Evolutionary conservation across 2,113 vertebrate genomes (phyloP).

Genomic region (Hucho hucho): DNA sequence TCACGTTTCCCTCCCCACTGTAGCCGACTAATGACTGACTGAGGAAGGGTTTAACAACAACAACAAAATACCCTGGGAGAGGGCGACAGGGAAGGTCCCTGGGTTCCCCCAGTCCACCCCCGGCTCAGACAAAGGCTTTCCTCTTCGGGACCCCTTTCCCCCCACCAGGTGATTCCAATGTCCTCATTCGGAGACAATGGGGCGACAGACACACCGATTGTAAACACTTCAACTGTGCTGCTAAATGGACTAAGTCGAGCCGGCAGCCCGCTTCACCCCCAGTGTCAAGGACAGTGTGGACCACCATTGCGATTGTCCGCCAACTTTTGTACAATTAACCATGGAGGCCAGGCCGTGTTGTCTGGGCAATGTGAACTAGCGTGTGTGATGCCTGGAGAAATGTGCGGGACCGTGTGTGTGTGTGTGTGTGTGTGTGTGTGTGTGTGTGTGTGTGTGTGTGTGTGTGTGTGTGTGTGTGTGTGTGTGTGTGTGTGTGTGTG

Average conservation of each 20-base stretch:
- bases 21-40: constrained; percentile 86
- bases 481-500: too few species aligned
- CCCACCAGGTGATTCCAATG: constrained; percentile 87
- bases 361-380: constrained; percentile 2
- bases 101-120: constrained; percentile 60
- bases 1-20: constrained; percentile 76
- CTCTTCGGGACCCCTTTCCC: constrained; percentile 80
- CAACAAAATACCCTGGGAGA: constrained; percentile 58
- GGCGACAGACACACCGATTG: constrained; percentile 75
- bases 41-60: constrained; percentile 79
- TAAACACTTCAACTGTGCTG: constrained; percentile 66
- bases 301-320: constrained; percentile 33
- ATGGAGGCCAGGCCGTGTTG: constrained; percentile 2
- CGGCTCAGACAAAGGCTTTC: constrained; percentile 82
- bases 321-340: constrained; percentile 43
- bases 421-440: too few species aligned
- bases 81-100: constrained; percentile 35
- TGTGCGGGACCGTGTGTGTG: too few species aligned
- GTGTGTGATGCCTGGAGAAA: constrained; percentile 1
- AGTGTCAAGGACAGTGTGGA: constrained; percentile 42
- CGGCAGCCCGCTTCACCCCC: constrained; percentile 1
- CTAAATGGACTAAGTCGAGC: constrained; percentile 55
- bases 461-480: too few species aligned
- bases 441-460: too few species aligned
- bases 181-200: constrained; percentile 74